Percentiles rank a stretch among this genome's conserved stretches.
phyloP scores from a whole-genome alignment of 2,888 invertebrate species.

The Xestia sexstrigata region DNA sequence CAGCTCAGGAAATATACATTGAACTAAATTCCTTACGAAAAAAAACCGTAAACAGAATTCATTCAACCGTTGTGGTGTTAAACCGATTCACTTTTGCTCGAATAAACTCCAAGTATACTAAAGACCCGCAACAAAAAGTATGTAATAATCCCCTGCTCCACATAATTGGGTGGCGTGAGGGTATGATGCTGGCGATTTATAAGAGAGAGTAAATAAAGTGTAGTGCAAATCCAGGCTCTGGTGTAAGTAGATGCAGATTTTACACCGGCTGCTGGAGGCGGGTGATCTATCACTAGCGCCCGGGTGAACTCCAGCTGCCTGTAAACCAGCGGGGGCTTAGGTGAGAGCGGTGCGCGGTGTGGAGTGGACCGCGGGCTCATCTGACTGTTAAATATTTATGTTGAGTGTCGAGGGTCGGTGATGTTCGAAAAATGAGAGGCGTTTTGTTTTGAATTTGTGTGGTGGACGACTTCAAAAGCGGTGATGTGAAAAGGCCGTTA shows the following conservation, averaged over 20 bases:
- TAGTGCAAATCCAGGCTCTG: constrained; percentile 78
- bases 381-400: background rate
- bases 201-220: constrained; percentile 80
- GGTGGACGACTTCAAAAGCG: background rate
- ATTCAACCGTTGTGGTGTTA: constrained; percentile 20
- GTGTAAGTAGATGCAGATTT: constrained; percentile 83
- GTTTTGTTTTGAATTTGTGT: background rate
- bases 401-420: background rate
- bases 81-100: constrained; percentile 23
- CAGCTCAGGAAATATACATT: background rate
- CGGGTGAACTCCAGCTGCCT: constrained; percentile 58
- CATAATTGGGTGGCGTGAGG: constrained; percentile 60
- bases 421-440: background rate
- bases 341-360: background rate
- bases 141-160: constrained; percentile 55
- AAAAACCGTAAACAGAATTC: constrained; percentile 35
- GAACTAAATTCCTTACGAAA: background rate
- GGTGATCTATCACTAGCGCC: constrained; percentile 81
- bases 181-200: constrained; percentile 76
- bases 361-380: background rate
- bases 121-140: constrained; percentile 38
- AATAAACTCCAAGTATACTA: constrained; percentile 22
- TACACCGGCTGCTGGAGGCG: constrained; percentile 81
- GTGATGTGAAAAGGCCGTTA: background rate
- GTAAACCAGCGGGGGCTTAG: constrained; percentile 33